phyloP scores from a whole-genome alignment of 2,888 invertebrate genomes.

The Colostygia pectinataria region DNA sequence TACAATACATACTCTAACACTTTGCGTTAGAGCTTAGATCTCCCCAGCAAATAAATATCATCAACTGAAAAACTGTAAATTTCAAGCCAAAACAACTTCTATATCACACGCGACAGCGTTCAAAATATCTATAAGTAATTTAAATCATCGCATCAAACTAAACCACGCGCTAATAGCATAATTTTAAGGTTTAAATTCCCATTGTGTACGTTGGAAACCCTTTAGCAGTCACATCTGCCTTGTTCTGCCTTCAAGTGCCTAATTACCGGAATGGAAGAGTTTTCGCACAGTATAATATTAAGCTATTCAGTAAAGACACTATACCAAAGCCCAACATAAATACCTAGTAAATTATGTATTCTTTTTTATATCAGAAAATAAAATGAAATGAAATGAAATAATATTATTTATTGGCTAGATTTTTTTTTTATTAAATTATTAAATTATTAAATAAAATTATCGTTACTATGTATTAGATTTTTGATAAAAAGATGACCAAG shows the following conservation, averaged over 20 bases:
- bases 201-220: slow-evolving; percentile 14
- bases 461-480: too few relatives aligned
- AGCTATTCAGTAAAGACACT: background rate
- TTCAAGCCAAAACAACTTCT: slow-evolving; percentile 23
- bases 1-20: slow-evolving; percentile 13
- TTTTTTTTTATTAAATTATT: too few relatives aligned
- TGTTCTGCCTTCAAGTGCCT: slow-evolving; percentile 27
- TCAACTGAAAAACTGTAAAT: slow-evolving; percentile 18
- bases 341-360: too few relatives aligned
- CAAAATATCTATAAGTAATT: slow-evolving; percentile 25
- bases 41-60: background rate
- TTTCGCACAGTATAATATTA: slow-evolving; percentile 5
- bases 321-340: background rate
- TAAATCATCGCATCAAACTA: background rate
- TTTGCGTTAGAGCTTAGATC: slow-evolving; percentile 7
- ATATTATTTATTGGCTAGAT: too few relatives aligned
- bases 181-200: slow-evolving; percentile 15
- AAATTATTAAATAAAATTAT: too few relatives aligned
- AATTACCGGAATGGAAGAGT: slow-evolving; percentile 31
- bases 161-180: slow-evolving; percentile 4
- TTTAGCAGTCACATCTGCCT: slow-evolving; percentile 33
- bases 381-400: too few relatives aligned
- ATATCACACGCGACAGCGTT: slow-evolving; percentile 20
- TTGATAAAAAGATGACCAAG: too few relatives aligned
- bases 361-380: too few relatives aligned